Percentiles rank a stretch among this genome's conserved stretches.
phyloP scores from a whole-genome alignment of 2,113 vertebrate species.

The Brevimyrus niger region DNA sequence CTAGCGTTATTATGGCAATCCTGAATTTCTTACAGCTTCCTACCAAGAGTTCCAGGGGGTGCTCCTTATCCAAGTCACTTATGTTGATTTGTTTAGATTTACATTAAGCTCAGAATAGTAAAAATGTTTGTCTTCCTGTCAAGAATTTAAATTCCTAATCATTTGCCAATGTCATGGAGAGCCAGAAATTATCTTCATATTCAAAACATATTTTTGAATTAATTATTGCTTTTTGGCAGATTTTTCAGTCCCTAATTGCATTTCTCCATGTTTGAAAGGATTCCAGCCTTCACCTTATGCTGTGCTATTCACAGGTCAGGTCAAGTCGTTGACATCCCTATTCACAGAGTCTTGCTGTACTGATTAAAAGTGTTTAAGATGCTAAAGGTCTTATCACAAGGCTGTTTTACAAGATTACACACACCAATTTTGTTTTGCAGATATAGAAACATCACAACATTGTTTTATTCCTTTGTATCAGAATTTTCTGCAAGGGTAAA shows the following conservation, averaged over 20 bases:
- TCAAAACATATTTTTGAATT: neutral
- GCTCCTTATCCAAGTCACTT: neutral
- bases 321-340: neutral
- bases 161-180: neutral
- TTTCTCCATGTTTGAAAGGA: neutral
- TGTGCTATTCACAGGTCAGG: neutral
- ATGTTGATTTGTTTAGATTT: neutral
- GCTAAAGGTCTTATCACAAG: neutral
- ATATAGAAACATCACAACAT: neutral
- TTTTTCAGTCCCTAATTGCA: neutral
- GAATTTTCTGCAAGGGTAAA: neutral
- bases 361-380: neutral
- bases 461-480: neutral
- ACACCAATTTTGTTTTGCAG: neutral
- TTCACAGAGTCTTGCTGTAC: neutral
- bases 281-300: neutral
- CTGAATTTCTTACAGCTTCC: neutral
- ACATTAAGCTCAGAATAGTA: neutral
- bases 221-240: neutral
- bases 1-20: neutral
- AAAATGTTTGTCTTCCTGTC: neutral
- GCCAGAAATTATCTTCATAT: neutral
- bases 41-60: neutral
- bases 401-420: neutral
- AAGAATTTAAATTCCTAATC: neutral